Evolutionary conservation across 1,140 invertebrate species (phyloP).

Genomic region (Physella acuta): DNA sequence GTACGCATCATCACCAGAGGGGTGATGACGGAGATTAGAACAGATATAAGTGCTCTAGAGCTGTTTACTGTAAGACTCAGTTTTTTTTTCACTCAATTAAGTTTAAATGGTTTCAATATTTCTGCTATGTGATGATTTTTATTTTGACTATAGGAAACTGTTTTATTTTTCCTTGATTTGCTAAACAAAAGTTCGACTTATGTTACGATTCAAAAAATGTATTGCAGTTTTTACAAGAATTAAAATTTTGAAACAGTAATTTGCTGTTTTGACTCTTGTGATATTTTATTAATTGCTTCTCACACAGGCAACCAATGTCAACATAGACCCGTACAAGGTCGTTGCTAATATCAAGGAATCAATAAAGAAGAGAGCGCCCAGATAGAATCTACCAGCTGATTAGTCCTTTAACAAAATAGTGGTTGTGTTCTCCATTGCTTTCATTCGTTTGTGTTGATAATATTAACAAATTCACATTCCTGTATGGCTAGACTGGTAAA

Average conservation of each 20-base stretch:
- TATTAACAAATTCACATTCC: too few species aligned
- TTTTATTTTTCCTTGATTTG: neutral
- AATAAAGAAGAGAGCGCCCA: slow-evolving; percentile 30
- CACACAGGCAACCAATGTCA: slow-evolving; percentile 51
- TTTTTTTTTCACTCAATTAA: neutral
- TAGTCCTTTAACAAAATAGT: too few species aligned
- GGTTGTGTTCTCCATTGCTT: too few species aligned
- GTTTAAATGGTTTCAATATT: too few species aligned
- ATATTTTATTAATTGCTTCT: neutral
- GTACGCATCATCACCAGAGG: slow-evolving; percentile 43
- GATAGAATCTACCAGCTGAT: too few species aligned
- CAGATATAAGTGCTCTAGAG: slow-evolving; percentile 47
- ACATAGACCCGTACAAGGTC: slow-evolving; percentile 52
- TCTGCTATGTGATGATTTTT: neutral
- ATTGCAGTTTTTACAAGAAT: too few species aligned
- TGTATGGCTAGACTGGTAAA: too few species aligned
- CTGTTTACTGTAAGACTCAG: slow-evolving; percentile 44
- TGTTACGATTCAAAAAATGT: neutral
- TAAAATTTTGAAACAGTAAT: too few species aligned
- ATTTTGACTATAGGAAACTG: neutral
- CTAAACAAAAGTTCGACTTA: too few species aligned
- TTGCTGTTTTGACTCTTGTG: neutral
- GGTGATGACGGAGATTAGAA: slow-evolving; percentile 39
- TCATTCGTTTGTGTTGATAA: too few species aligned
- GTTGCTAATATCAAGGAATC: slow-evolving; percentile 36